Percentiles rank a stretch among this genome's conserved stretches.
These are phyloP conservation scores for Ditula angustiorana DNA, from an alignment of 2,888 invertebrate species.

Conservation along the genomic window DNA sequence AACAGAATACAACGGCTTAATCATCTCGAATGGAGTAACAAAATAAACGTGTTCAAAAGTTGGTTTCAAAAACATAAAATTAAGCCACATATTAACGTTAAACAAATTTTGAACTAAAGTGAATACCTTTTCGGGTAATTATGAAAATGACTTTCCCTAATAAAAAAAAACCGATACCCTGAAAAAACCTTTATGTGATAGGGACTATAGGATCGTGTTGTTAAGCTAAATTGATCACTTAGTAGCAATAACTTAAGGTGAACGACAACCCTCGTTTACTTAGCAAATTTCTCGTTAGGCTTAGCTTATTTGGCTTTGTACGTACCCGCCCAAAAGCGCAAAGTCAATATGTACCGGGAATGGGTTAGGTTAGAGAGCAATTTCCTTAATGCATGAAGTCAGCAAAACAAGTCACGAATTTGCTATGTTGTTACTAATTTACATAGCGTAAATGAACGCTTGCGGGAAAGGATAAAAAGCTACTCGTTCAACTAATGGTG, in stretches of 20 bases:
- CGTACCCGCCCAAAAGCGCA: background rate
- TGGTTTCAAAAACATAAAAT: too few relatives aligned
- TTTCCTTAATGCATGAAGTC: conserved; percentile 29
- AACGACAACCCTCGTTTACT: conserved; percentile 24
- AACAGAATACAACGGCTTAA: too few relatives aligned
- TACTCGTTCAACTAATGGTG: too few relatives aligned
- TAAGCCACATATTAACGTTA: too few relatives aligned
- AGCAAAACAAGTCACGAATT: conserved; percentile 16
- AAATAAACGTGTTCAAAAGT: too few relatives aligned
- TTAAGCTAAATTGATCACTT: background rate
- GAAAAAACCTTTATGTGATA: background rate
- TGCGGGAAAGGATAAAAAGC: conserved; percentile 13
- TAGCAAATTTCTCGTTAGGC: conserved; percentile 16
- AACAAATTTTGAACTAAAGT: too few relatives aligned
- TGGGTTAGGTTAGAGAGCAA: background rate
- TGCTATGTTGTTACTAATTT: conserved; percentile 5
- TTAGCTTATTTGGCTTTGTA: conserved; percentile 9
- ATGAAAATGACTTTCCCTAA: too few relatives aligned
- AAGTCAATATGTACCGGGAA: background rate
- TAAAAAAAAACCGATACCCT: background rate
- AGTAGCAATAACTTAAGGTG: conserved; percentile 8
- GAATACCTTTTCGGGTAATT: too few relatives aligned
- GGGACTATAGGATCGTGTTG: background rate
- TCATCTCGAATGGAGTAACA: too few relatives aligned
- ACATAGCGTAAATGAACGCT: conserved; percentile 6